phyloP scores from a whole-genome alignment of 2,797 vertebrate genomes.

The Lutjanus argentimaculatus region DNA sequence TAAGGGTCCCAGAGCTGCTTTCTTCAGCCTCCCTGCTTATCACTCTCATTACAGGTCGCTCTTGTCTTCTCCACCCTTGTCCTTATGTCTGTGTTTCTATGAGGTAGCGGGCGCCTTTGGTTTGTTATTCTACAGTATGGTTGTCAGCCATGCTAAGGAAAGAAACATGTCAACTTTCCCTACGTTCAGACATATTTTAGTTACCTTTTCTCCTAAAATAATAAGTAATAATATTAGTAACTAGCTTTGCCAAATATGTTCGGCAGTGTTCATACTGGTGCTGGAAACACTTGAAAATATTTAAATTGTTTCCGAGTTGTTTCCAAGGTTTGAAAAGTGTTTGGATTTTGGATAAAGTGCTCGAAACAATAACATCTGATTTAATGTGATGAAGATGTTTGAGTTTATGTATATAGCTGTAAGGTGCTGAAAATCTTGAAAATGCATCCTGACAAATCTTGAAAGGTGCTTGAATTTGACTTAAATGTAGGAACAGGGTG shows the following conservation, averaged over 20 bases:
- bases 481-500: too few species aligned
- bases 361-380: too few species aligned
- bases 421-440: too few species aligned
- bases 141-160: neutral
- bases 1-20: constrained; percentile 76
- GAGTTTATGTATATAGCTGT: too few species aligned
- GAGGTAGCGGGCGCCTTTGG: neutral
- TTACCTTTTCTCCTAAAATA: neutral
- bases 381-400: too few species aligned
- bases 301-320: too few species aligned
- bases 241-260: neutral
- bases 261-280: too few species aligned
- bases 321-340: too few species aligned
- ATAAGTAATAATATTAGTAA: neutral
- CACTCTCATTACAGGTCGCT: constrained; percentile 54
- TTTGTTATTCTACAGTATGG: constrained; percentile 17
- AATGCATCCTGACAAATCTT: too few species aligned
- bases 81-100: constrained; percentile 21
- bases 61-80: constrained; percentile 45
- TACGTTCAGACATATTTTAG: neutral
- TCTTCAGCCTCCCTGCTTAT: constrained; percentile 46
- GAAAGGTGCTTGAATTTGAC: too few species aligned
- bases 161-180: neutral
- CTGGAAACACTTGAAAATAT: too few species aligned
- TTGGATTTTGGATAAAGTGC: too few species aligned